These are phyloP conservation scores for Heliconius hortense DNA, from an alignment of 2,888 invertebrate species.

Conservation along the genomic window DNA sequence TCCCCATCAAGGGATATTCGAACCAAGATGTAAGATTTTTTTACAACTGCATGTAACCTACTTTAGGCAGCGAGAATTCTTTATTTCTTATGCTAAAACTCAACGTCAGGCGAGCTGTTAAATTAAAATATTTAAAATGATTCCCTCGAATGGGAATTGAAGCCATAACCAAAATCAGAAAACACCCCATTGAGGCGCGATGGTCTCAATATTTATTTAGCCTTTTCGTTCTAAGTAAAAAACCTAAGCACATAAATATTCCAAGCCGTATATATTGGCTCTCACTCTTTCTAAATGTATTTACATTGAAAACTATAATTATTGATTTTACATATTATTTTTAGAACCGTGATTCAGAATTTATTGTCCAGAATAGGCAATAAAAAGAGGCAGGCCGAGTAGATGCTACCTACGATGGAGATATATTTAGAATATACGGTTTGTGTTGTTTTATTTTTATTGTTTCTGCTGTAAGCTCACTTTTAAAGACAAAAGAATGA, in stretches of 20 bases:
- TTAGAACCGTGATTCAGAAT: constrained; percentile 5
- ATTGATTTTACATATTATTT: constrained; percentile 16
- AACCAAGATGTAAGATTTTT: too few relatives aligned
- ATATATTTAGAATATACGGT: constrained; percentile 2
- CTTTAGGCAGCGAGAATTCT: not conserved
- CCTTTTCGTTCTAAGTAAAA: not conserved
- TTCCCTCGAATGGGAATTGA: not conserved
- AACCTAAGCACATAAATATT: not conserved
- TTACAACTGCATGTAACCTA: too few relatives aligned
- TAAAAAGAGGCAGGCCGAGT: not conserved
- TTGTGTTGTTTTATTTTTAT: not conserved
- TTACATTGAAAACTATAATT: not conserved
- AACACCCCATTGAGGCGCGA: too few relatives aligned
- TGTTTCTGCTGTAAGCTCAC: not conserved
- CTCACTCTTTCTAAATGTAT: not conserved
- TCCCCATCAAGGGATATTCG: too few relatives aligned
- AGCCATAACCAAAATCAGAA: not conserved
- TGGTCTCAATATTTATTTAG: not conserved
- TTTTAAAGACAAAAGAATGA: not conserved
- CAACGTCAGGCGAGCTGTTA: not conserved
- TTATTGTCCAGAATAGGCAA: not conserved
- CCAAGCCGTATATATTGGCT: not conserved
- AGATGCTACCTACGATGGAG: not conserved
- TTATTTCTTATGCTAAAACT: not conserved
- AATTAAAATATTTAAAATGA: not conserved